These are phyloP conservation scores for Telmatherina bonti DNA, from an alignment of 2,797 vertebrate genomes.

Conservation along the genomic window DNA sequence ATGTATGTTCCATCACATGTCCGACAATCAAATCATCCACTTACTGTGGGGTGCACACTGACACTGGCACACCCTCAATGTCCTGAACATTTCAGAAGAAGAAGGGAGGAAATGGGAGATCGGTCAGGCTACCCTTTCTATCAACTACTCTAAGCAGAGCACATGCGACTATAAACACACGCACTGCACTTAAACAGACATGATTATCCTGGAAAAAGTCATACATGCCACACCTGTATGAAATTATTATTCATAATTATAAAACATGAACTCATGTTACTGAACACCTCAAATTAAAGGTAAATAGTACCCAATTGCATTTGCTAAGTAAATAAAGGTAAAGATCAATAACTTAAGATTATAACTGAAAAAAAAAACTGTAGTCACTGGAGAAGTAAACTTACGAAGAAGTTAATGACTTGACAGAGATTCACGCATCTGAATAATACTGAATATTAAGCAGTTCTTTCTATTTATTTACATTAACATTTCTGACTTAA, in stretches of 20 bases:
- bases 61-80: conserved; percentile 45
- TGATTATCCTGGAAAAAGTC: conserved; percentile 10
- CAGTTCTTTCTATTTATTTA: not conserved
- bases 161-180: conserved; percentile 50
- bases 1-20: conserved; percentile 32
- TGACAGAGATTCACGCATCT: not conserved
- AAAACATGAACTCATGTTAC: not conserved
- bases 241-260: not conserved
- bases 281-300: not conserved
- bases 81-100: conserved; percentile 52
- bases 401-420: not conserved
- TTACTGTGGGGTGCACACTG: conserved; percentile 11
- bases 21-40: conserved; percentile 5
- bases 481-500: not conserved
- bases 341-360: not conserved
- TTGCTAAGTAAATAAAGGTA: not conserved
- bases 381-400: not conserved
- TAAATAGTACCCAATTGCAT: conserved; percentile 7
- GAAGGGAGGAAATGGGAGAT: conserved; percentile 12
- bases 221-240: not conserved
- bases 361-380: not conserved
- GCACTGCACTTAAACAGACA: conserved; percentile 23
- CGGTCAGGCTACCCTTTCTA: conserved; percentile 33
- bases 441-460: not conserved
- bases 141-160: conserved; percentile 25